phyloP scores from a whole-genome alignment of 1,140 invertebrate species.

The Schlechtendalia chinensis region DNA sequence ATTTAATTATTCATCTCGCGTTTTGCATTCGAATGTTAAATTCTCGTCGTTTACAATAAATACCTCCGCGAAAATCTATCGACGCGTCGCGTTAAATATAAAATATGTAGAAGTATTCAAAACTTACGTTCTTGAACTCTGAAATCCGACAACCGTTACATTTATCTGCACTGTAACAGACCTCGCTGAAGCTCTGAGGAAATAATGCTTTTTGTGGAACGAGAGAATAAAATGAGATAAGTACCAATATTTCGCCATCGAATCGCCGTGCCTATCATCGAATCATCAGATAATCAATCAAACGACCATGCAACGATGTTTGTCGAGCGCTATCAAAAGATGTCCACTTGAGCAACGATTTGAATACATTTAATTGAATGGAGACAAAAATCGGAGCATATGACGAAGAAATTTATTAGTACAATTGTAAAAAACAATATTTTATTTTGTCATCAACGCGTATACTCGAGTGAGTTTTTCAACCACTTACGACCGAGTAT shows the following conservation, averaged over 20 bases:
- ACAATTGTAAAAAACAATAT: too few species aligned
- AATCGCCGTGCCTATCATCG: neutral
- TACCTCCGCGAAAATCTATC: neutral
- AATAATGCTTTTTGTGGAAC: neutral
- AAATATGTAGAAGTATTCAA: neutral
- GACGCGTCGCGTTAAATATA: neutral
- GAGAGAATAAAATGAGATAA: neutral
- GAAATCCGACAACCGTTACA: neutral
- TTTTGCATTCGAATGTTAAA: neutral
- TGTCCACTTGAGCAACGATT: too few species aligned
- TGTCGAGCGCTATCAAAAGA: too few species aligned
- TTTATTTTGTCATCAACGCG: too few species aligned
- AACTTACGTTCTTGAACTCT: neutral
- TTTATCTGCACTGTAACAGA: neutral
- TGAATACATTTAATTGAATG: too few species aligned
- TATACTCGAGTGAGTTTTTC: too few species aligned
- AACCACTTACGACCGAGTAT: too few species aligned
- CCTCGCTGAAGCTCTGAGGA: neutral
- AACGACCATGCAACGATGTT: too few species aligned
- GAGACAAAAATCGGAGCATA: too few species aligned
- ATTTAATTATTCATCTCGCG: conserved; percentile 32
- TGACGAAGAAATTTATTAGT: too few species aligned
- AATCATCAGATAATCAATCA: too few species aligned
- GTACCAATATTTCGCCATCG: neutral
- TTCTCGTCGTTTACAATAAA: neutral